phyloP scores from a whole-genome alignment of 2,888 invertebrate species.

The Psococerastis gibbosa region DNA sequence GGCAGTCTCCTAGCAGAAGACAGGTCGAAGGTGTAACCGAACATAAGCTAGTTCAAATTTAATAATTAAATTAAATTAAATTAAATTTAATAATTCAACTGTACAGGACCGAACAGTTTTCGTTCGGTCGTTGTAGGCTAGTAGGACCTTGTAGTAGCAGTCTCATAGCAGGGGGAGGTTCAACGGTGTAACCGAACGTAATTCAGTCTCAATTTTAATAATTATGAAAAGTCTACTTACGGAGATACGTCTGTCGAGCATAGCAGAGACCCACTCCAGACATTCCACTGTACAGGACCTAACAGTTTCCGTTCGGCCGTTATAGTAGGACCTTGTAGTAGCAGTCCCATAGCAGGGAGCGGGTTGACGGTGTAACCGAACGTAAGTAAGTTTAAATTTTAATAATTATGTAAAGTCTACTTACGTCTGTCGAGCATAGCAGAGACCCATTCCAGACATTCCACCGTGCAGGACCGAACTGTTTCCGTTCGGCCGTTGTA shows the following conservation, averaged over 20 bases:
- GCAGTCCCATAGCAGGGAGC: slow-evolving; percentile 45
- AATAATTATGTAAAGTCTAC: too few species aligned
- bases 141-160: slow-evolving; percentile 39
- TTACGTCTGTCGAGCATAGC: slow-evolving; percentile 24
- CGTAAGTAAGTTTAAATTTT: slow-evolving; percentile 39
- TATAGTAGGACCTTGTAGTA: slow-evolving; percentile 37
- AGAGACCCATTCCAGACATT: too few species aligned
- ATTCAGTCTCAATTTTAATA: too few species aligned
- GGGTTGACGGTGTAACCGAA: slow-evolving; percentile 31
- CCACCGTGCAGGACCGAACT: slow-evolving; percentile 35
- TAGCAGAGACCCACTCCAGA: slow-evolving; percentile 25
- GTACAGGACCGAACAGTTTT: slow-evolving; percentile 42
- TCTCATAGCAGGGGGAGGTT: slow-evolving; percentile 41
- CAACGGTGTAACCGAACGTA: slow-evolving; percentile 31
- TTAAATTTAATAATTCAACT: too few species aligned
- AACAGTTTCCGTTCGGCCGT: slow-evolving; percentile 43
- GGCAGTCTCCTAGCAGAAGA: slow-evolving; percentile 43
- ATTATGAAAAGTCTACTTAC: too few species aligned
- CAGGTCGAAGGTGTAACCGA: slow-evolving; percentile 32
- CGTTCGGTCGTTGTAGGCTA: slow-evolving; percentile 40
- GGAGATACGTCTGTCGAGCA: slow-evolving; percentile 19
- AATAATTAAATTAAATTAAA: too few species aligned
- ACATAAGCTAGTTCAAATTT: slow-evolving; percentile 39
- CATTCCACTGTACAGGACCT: slow-evolving; percentile 36
- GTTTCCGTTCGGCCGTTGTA: slow-evolving; percentile 45